Conservation (phyloP, 2,113 vertebrate genomes). For the Callorhinus ursinus region DNA sequence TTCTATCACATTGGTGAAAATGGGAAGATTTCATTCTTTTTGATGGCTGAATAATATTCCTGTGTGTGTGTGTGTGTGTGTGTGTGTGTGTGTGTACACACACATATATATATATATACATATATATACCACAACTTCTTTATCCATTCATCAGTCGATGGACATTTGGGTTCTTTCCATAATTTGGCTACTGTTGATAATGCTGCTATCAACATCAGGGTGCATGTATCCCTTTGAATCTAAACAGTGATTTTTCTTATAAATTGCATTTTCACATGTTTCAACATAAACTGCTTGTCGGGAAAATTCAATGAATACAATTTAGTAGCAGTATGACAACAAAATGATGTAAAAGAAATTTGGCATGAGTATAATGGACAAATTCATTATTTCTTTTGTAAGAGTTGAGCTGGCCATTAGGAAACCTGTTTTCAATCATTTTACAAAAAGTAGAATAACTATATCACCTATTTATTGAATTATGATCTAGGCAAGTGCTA, state of each 20-base stretch:
- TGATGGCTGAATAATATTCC: too few relatives aligned
- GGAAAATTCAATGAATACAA: constrained; percentile 17
- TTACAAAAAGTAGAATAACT: background rate
- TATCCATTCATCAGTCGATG: background rate
- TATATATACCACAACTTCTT: background rate
- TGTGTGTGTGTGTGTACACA: too few relatives aligned
- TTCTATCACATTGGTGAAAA: too few relatives aligned
- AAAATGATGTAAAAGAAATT: background rate
- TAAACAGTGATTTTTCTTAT: constrained; percentile 1
- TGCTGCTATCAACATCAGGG: background rate
- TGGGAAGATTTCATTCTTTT: too few relatives aligned
- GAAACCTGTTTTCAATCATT: constrained; percentile 6
- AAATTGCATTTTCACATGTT: constrained; percentile 21
- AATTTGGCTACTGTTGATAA: background rate
- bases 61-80: too few relatives aligned
- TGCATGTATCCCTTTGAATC: background rate
- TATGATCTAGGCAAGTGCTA: background rate
- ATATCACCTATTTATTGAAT: background rate
- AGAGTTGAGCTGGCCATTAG: background rate
- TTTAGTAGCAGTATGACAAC: background rate
- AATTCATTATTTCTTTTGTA: background rate
- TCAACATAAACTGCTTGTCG: background rate
- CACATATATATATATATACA: background rate
- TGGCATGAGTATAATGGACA: background rate
- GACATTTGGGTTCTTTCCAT: background rate